phyloP scores from a whole-genome alignment of 2,888 invertebrate genomes.

The Eupithecia insigniata region DNA sequence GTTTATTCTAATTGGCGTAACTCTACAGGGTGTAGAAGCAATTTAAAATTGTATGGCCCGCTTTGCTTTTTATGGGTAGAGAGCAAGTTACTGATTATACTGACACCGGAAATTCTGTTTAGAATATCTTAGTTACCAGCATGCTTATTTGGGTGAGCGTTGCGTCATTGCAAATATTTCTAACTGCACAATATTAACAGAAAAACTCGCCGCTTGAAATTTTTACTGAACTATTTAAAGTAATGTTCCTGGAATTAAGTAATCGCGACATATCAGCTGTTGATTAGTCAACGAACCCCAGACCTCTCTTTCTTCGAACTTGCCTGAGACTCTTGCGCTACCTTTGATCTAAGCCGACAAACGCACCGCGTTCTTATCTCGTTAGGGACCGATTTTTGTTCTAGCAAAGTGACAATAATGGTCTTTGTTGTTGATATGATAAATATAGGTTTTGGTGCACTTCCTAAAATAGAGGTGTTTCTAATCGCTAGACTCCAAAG shows the following conservation, averaged over 20 bases:
- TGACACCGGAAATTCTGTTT: constrained; percentile 41
- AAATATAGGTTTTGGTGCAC: constrained; percentile 68
- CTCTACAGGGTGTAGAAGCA: constrained; percentile 34
- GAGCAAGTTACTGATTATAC: constrained; percentile 28
- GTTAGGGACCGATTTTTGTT: constrained; percentile 74
- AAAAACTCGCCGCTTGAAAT: constrained; percentile 30
- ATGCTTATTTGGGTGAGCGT: constrained; percentile 37
- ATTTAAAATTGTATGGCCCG: constrained; percentile 36
- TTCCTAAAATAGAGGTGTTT: constrained; percentile 50
- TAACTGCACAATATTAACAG: constrained; percentile 21
- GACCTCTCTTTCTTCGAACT: constrained; percentile 76
- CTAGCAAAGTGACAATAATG: constrained; percentile 77
- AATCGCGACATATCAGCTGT: constrained; percentile 65
- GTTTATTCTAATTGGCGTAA: constrained; percentile 40
- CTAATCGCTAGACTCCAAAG: constrained; percentile 7
- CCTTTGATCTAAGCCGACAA: constrained; percentile 77
- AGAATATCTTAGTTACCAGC: constrained; percentile 28
- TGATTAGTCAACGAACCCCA: constrained; percentile 72
- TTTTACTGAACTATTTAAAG: constrained; percentile 36
- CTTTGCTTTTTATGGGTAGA: constrained; percentile 41
- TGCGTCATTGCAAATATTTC: constrained; percentile 37
- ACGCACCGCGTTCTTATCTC: constrained; percentile 78
- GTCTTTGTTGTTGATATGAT: constrained; percentile 76
- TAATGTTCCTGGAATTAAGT: constrained; percentile 60
- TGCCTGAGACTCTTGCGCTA: constrained; percentile 66